These are phyloP conservation scores for Andrena hattorfiana DNA, from an alignment of 2,888 invertebrate genomes.

Conservation along the genomic window DNA sequence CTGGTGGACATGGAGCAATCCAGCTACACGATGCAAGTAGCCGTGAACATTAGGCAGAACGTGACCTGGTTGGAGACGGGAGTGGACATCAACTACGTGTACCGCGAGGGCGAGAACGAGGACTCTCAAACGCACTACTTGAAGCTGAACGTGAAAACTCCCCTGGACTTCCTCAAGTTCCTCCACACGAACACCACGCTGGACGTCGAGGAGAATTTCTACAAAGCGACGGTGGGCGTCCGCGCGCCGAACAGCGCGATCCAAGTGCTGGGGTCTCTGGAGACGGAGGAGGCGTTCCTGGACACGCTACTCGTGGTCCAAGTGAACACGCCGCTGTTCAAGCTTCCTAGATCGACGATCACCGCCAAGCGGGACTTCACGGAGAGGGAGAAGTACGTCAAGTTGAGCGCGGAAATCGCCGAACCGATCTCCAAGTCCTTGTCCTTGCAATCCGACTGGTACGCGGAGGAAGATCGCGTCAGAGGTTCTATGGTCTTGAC, in stretches of 20 bases:
- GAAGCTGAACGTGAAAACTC: conserved; percentile 86
- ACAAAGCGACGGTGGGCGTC: conserved; percentile 86
- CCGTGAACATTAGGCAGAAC: conserved; percentile 85
- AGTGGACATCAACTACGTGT: conserved; percentile 86
- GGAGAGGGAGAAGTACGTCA: conserved; percentile 88
- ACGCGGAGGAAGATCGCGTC: conserved; percentile 75
- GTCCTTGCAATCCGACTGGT: conserved; percentile 81
- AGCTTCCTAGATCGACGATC: conserved; percentile 89
- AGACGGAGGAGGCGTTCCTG: conserved; percentile 89
- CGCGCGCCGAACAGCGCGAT: conserved; percentile 86
- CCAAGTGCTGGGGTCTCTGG: conserved; percentile 86
- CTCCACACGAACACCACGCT: conserved; percentile 85
- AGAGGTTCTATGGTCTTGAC: conserved; percentile 78
- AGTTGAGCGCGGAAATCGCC: conserved; percentile 88
- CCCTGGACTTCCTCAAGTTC: conserved; percentile 86
- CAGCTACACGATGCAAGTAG: conserved; percentile 85
- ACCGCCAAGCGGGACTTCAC: conserved; percentile 90
- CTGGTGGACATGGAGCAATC: conserved; percentile 84
- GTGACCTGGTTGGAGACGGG: conserved; percentile 86
- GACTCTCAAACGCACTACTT: conserved; percentile 85
- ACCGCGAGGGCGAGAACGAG: conserved; percentile 81
- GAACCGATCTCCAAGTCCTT: conserved; percentile 81
- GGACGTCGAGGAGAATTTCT: conserved; percentile 86
- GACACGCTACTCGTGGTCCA: conserved; percentile 88
- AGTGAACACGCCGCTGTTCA: conserved; percentile 88